Evolutionary conservation across 2,113 vertebrate species (phyloP).

Genomic region (Saccopteryx leptura): DNA sequence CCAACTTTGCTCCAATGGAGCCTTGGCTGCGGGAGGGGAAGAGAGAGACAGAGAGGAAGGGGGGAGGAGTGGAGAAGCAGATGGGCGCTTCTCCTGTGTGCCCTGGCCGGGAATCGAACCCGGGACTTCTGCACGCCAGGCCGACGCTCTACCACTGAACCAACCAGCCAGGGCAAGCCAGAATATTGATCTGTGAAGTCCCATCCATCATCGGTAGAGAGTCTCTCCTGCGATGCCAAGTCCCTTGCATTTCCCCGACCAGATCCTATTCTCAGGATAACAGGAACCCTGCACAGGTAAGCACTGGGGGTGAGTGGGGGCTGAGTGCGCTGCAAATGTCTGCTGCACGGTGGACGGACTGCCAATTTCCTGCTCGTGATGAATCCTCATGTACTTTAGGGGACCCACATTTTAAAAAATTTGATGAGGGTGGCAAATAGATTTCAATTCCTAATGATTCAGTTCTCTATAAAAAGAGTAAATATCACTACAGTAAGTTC

Average conservation of each 20-base stretch:
- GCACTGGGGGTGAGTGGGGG: accelerated
- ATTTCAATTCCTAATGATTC: not conserved
- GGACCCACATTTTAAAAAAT: not conserved
- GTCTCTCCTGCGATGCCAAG: not conserved
- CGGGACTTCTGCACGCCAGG: too few relatives aligned
- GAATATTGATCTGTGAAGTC: not conserved
- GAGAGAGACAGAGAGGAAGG: too few relatives aligned
- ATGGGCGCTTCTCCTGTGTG: too few relatives aligned
- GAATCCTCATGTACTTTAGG: not conserved
- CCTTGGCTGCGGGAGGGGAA: too few relatives aligned
- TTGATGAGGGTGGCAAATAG: not conserved
- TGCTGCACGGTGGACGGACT: not conserved
- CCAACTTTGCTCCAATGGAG: too few relatives aligned
- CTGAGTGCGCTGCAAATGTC: not conserved
- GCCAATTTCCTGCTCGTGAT: not conserved
- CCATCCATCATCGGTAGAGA: not conserved
- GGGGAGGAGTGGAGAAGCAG: too few relatives aligned
- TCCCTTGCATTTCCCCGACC: not conserved
- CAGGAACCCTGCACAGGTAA: not conserved
- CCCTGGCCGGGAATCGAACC: too few relatives aligned
- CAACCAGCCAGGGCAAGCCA: not conserved
- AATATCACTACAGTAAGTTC: not conserved
- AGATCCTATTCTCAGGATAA: not conserved
- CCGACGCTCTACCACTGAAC: too few relatives aligned
- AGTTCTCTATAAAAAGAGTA: not conserved